Conservation (phyloP, 1,140 invertebrate species). For the Chelonus insularis region DNA sequence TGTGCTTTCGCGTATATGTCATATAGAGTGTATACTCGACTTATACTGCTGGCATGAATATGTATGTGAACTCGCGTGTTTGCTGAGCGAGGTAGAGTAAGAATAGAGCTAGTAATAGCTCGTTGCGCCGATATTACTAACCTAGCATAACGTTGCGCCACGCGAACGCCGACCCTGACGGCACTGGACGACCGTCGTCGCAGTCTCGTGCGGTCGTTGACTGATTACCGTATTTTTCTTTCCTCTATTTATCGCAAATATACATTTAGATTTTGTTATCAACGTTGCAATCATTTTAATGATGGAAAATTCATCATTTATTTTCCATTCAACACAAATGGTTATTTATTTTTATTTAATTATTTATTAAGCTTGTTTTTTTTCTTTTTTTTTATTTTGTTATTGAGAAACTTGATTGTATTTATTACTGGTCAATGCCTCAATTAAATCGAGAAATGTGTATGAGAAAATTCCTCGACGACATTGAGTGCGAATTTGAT, state of each 20-base stretch:
- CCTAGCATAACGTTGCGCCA: constrained; percentile 47
- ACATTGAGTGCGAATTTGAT: no score
- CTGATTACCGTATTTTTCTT: constrained; percentile 43
- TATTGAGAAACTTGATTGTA: no score
- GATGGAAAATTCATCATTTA: no score
- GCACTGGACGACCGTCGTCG: constrained; percentile 26
- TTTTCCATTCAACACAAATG: no score
- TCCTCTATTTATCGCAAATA: neutral
- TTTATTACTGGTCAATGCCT: no score
- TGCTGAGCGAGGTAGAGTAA: constrained; percentile 25
- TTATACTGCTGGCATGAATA: constrained; percentile 12
- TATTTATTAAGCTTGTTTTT: no score
- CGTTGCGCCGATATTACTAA: constrained; percentile 36
- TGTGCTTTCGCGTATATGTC: neutral
- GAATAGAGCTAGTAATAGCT: constrained; percentile 44
- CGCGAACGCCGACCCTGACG: constrained; percentile 29
- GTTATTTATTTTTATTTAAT: no score
- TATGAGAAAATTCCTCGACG: no score
- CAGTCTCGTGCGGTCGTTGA: constrained; percentile 49
- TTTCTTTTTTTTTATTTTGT: no score
- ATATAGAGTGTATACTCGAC: neutral
- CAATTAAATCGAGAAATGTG: no score
- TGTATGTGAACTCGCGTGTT: constrained; percentile 3
- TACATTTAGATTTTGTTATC: constrained; percentile 1
- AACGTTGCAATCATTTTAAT: no score